Base-by-base conservation (phyloP, 2,888 invertebrate species). In the Auanema sp. region DNA sequence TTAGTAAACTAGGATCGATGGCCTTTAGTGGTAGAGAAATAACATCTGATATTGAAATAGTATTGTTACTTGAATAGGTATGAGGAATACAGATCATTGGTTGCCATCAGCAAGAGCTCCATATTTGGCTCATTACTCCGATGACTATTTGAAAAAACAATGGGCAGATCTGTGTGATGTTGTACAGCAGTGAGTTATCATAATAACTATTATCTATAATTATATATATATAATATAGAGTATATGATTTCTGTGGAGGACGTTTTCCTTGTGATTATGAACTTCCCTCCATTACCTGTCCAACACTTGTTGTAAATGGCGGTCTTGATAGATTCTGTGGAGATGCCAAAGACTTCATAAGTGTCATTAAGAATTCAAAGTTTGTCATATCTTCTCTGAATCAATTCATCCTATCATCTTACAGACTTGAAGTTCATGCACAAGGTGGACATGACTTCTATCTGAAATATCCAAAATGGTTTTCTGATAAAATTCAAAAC, bases 101-200 rank as follows among this genome's bases (percentile, higher is more conserved):
- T 65, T 82, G 25, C 72, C 76, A 3, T 60, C 59, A 12, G 76
- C 79, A 33, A 72, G 77, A 33, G 75, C 68, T 24, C 73, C 77
- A 18, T 82, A 82, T 58, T 63, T 82, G 49, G 75, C 76, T 12
- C 79, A 79, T 60, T 82, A 83, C 58, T 64, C 73, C 5, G 67
- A 79, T 11, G 79, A 77, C 2, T 81, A 69, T 56, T 66, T 82
- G 1, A 58, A 66, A 56, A 71, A 68, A 8, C 82, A 83, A 67
- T 82, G 82, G 82, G 81, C 80, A 1, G 82, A 77, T 24, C 68
- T 82, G 8, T 82, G 82, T 56, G 80, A 82, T 60, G 78, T 82
- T 24, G 82, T 82, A 40, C 70, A 75, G 24, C 71, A 76, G 81
- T 81, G 33, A 68, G 70, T 68, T 52, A 47, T 47, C 16, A 21